A percentile compares a stretch with the other conserved stretches of the same genome.
These are phyloP conservation scores for Coccyzus lansbergi DNA, from an alignment of 2,797 vertebrate genomes.

Conservation along the genomic window DNA sequence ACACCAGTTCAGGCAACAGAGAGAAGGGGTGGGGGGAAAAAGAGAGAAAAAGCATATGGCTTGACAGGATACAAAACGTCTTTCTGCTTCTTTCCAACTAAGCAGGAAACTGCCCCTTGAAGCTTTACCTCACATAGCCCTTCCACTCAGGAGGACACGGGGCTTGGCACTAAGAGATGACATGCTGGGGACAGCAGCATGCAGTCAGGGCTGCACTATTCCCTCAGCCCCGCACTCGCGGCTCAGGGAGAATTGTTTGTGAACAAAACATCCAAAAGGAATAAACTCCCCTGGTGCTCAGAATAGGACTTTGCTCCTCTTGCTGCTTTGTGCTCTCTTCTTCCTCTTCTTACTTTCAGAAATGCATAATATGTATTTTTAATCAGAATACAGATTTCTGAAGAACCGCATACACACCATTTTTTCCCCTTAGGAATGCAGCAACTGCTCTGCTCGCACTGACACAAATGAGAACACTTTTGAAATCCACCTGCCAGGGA, in stretches of 20 bases:
- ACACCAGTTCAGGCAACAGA: constrained; percentile 19
- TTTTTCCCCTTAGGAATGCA: neutral
- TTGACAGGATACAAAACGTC: constrained; percentile 23
- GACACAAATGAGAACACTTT: neutral
- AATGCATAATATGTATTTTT: constrained; percentile 18
- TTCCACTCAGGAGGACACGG: neutral
- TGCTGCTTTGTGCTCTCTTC: neutral
- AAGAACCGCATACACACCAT: neutral
- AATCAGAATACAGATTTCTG: constrained; percentile 3
- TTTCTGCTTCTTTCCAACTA: neutral
- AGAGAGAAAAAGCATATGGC: neutral
- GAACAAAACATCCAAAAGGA: neutral
- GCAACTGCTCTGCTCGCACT: neutral
- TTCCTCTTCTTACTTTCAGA: constrained; percentile 6
- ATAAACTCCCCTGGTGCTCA: neutral
- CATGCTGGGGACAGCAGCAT: neutral
- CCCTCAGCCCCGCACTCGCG: neutral
- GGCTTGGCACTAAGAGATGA: neutral
- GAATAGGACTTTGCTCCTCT: neutral
- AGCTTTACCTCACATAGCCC: neutral
- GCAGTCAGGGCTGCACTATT: neutral
- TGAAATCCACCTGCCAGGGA: constrained; percentile 17
- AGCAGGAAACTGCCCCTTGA: neutral
- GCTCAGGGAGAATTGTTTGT: neutral
- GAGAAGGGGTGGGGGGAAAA: neutral